These are phyloP conservation scores for Heliconius himera DNA, from an alignment of 1,140 invertebrate species.

Conservation along the genomic window DNA sequence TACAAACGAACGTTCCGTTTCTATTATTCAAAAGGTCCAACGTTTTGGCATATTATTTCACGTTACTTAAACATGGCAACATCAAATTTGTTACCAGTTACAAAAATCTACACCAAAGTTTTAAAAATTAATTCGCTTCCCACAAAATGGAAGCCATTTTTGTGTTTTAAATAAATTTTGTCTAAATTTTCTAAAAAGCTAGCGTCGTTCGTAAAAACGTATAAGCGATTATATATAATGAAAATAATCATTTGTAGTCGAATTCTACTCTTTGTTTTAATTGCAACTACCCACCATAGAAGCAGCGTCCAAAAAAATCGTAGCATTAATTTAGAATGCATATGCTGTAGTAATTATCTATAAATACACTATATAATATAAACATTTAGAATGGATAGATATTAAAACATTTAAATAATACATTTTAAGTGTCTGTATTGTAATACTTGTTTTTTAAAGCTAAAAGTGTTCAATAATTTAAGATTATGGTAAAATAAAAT, in stretches of 20 bases:
- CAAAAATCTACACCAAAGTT: conserved; percentile 18
- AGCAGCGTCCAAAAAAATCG: conserved; percentile 75
- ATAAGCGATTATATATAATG: conserved; percentile 41
- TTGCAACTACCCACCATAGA: conserved; percentile 74
- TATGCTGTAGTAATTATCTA: conserved; percentile 19
- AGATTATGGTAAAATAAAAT: not conserved
- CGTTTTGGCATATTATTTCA: conserved; percentile 8
- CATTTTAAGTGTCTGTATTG: not conserved
- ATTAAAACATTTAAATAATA: not conserved
- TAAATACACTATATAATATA: conserved; percentile 25
- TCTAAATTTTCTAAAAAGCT: conserved; percentile 59
- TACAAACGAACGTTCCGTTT: conserved; percentile 7
- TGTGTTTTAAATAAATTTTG: conserved; percentile 35
- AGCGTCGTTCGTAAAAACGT: conserved; percentile 53
- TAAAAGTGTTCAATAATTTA: not conserved
- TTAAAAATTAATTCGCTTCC: conserved; percentile 25
- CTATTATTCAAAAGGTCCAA: conserved; percentile 11
- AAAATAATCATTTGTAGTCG: conserved; percentile 72
- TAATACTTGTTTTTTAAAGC: not conserved
- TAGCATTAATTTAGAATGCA: conserved; percentile 53
- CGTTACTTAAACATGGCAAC: conserved; percentile 27
- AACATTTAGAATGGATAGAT: not conserved
- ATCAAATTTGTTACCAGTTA: conserved; percentile 27
- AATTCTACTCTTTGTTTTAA: conserved; percentile 73
- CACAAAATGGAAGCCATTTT: conserved; percentile 52